A percentile compares a stretch with the other conserved stretches of the same genome.
Conservation (phyloP, 2,888 invertebrate species). For the Ophion slaviceki region DNA sequence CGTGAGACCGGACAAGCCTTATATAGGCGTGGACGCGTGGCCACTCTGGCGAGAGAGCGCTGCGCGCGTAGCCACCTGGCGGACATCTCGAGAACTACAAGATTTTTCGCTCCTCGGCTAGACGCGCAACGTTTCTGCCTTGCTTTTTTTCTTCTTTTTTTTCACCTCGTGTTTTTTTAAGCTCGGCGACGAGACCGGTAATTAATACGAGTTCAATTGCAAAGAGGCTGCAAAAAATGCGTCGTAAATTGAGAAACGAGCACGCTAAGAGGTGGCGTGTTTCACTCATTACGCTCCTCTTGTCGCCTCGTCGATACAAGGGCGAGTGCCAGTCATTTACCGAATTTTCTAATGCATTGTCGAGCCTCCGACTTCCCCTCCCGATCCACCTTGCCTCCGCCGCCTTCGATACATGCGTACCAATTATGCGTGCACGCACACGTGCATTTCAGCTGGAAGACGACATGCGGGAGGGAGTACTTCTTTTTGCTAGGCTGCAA, state of each 20-base stretch:
- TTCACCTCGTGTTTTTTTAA: not conserved
- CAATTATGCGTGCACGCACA: conserved; percentile 39
- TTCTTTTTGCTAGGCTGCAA: conserved; percentile 14
- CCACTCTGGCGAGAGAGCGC: no score
- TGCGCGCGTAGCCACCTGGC: no score
- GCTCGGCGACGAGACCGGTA: not conserved
- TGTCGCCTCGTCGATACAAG: conserved; percentile 10
- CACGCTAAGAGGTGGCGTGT: not conserved
- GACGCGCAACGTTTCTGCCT: not conserved
- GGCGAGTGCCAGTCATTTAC: conserved; percentile 12
- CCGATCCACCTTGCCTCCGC: not conserved
- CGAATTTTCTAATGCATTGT: conserved; percentile 22
- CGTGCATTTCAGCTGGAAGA: not conserved
- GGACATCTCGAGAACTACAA: not conserved
- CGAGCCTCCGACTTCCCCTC: not conserved
- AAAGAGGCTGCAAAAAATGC: not conserved
- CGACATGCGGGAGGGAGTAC: no score
- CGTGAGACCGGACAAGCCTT: not conserved
- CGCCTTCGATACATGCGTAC: conserved; percentile 17
- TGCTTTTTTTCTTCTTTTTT: no score
- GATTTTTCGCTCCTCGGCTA: not conserved
- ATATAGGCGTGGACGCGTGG: not conserved
- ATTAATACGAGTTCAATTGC: conserved; percentile 14
- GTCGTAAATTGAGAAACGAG: not conserved
- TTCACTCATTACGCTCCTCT: conserved; percentile 7